Evolutionary conservation across 2,113 vertebrate genomes (phyloP).

Genomic region (Henicopernis longicauda): DNA sequence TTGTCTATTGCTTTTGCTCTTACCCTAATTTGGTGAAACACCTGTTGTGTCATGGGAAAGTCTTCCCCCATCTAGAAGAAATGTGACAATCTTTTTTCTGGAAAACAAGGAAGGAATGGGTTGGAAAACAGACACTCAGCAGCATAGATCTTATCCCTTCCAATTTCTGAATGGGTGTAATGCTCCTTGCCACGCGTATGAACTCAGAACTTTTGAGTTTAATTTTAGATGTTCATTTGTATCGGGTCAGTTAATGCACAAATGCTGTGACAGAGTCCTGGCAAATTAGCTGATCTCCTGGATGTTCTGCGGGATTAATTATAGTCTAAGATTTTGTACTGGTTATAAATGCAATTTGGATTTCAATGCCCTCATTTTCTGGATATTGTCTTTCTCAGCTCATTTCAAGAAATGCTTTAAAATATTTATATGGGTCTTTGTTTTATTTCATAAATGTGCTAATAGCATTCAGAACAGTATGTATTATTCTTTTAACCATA

Average conservation of each 20-base stretch:
- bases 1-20: not conserved
- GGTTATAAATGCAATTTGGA: not conserved
- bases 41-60: not conserved
- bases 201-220: not conserved
- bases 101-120: not conserved
- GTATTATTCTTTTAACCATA: not conserved
- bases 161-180: not conserved
- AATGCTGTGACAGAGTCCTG: not conserved
- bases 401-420: not conserved
- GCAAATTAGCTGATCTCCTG: not conserved
- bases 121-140: not conserved
- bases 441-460: not conserved
- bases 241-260: not conserved
- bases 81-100: not conserved
- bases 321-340: not conserved
- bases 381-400: not conserved
- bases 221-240: not conserved
- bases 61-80: fast-evolving
- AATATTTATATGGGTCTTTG: not conserved
- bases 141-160: not conserved
- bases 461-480: not conserved
- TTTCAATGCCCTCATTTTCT: not conserved
- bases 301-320: not conserved
- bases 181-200: not conserved
- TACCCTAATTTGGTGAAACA: not conserved